Base-by-base conservation (phyloP, 1,140 invertebrate genomes). In the Steinernema feltiae region DNA sequence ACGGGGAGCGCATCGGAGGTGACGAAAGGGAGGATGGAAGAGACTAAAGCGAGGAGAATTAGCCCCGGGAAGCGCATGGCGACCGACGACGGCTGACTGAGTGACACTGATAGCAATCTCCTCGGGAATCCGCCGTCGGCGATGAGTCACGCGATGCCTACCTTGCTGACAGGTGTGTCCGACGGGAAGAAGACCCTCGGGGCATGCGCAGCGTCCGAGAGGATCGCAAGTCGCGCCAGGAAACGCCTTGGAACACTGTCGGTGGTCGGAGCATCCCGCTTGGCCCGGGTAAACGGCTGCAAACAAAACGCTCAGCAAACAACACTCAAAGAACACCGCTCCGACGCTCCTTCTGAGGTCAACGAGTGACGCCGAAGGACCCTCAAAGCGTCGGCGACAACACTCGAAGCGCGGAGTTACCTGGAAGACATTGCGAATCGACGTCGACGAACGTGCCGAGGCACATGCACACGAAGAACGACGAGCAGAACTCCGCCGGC, bases 231-330 rank as follows among this genome's bases (percentile, higher is more conserved):
- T 74, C 2, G 82, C 77, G 17, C 81, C 81, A 15, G 81, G 81
- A 35, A 77, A 83, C 17, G 75, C 79, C 46, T 81, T 76, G 18
- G 72, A 73, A 70, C 81, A 82, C 70, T 82, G 81, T 29, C 75
- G 71, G 1, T 75, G 63, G 69, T 82, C 81, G 32, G 77, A 73
- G 71, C 81, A 82, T 15, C 81, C 82, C 32, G 53, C 71, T 48
- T 83, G 77, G 1, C 81, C 81, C 24, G 81, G 81, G 63, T 81
- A 83, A 1, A 83, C 72, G 0, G 70, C 81, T 82, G 69, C 73
- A 83, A 81, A 48, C 32, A 63, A 27, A 63, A 41, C 7, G 7
- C 35, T 7, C 35, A 41, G 7, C 35, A 18, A 41, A 7, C 7
- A 41, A 41, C 35, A 41, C 35, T 41, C 35, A 41, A 41, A 41